Percentiles rank a stretch among this genome's conserved stretches.
Evolutionary conservation across 1,140 invertebrate genomes (phyloP).

Genomic region (Leptonema lineaticorne): DNA sequence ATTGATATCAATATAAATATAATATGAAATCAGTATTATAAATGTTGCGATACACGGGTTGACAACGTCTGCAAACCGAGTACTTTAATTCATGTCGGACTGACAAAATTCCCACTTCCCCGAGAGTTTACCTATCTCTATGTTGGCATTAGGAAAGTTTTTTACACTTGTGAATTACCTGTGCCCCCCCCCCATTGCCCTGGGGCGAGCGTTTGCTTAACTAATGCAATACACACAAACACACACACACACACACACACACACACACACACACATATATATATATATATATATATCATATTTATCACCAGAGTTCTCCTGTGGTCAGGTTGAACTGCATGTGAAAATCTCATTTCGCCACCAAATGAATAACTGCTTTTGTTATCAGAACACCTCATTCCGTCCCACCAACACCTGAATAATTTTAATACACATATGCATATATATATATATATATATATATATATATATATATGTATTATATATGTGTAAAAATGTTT

Average conservation of each 20-base stretch:
- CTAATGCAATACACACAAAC: background rate
- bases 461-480: background rate
- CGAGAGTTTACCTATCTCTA: slow-evolving; percentile 19
- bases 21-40: no score
- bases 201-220: background rate
- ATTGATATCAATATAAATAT: no score
- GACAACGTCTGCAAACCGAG: background rate
- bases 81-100: slow-evolving; percentile 20
- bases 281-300: background rate
- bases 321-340: background rate
- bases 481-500: no score
- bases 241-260: background rate
- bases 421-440: slow-evolving; percentile 11
- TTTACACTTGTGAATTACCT: slow-evolving; percentile 28
- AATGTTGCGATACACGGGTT: background rate
- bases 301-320: slow-evolving; percentile 9
- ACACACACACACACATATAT: background rate
- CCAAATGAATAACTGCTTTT: slow-evolving; percentile 29
- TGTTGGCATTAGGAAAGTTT: slow-evolving; percentile 13
- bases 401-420: background rate
- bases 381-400: slow-evolving; percentile 11
- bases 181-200: slow-evolving; percentile 3
- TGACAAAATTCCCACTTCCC: slow-evolving; percentile 27
- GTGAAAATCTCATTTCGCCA: slow-evolving; percentile 28
- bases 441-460: background rate